Conservation (phyloP, 2,888 invertebrate species). For the Andrena praecox region DNA sequence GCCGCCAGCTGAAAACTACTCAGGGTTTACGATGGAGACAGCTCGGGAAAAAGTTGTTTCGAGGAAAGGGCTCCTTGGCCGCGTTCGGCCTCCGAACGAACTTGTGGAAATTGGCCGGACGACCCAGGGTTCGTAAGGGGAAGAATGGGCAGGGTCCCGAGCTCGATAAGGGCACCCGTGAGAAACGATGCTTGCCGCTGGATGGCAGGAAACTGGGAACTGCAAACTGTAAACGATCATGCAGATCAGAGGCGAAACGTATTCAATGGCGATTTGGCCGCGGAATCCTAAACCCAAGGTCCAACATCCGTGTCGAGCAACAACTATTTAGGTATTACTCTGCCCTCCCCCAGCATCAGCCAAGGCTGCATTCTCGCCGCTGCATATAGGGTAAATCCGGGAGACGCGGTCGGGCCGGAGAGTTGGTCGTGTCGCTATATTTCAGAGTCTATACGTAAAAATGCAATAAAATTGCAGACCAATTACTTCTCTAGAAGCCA, state of each 20-base stretch:
- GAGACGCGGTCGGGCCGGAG: no score
- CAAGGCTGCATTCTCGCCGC: conserved; percentile 49
- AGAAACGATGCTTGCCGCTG: background rate
- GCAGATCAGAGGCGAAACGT: conserved; percentile 55
- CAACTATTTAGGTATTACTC: conserved; percentile 68
- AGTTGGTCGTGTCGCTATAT: no score
- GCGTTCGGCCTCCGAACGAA: background rate
- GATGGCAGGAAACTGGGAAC: background rate
- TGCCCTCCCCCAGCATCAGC: conserved; percentile 34
- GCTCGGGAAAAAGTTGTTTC: background rate
- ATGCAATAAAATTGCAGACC: no score
- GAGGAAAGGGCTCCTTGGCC: background rate
- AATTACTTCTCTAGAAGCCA: no score
- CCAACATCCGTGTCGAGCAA: conserved; percentile 64
- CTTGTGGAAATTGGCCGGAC: background rate
- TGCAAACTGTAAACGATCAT: conserved; percentile 34
- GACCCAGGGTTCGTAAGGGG: background rate
- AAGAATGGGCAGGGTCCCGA: background rate
- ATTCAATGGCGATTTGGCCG: conserved; percentile 65
- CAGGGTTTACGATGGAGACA: background rate
- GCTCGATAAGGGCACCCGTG: background rate
- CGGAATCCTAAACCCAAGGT: conserved; percentile 43
- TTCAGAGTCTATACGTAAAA: no score
- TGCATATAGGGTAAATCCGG: no score
- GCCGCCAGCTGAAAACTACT: background rate